Conservation (phyloP, 1,140 invertebrate genomes). For the Elysia chlorotica region DNA sequence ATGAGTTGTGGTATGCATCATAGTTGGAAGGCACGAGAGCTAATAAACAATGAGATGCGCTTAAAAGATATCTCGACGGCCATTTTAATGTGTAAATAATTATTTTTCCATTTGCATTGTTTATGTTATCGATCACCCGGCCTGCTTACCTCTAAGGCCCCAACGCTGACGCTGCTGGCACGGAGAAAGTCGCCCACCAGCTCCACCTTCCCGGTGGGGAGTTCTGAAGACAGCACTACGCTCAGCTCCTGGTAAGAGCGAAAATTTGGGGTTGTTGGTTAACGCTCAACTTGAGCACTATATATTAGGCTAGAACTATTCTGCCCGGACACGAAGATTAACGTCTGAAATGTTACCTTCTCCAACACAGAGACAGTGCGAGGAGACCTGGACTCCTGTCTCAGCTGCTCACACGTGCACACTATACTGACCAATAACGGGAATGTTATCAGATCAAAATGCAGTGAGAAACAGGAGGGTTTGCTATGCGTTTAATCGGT, state of each 20-base stretch:
- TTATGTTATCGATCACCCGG: background rate
- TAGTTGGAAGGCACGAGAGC: background rate
- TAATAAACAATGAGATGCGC: background rate
- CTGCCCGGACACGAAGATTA: background rate
- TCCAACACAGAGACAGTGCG: no score
- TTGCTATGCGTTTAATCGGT: no score
- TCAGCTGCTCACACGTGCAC: no score
- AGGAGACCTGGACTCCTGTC: no score
- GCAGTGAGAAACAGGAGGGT: no score
- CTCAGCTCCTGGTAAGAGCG: slow-evolving; percentile 27
- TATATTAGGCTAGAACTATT: no score
- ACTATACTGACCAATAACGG: no score
- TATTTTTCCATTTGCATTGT: background rate
- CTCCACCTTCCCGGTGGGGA: slow-evolving; percentile 40
- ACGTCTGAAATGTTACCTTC: background rate
- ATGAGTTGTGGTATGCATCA: background rate
- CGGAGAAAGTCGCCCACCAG: slow-evolving; percentile 41
- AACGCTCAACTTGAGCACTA: no score
- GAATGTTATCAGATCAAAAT: no score
- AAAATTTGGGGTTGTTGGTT: no score
- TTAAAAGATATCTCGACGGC: background rate
- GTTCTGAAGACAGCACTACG: slow-evolving; percentile 23
- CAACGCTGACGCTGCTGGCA: slow-evolving; percentile 32
- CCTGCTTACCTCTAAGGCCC: slow-evolving; percentile 15
- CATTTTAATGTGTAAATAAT: background rate